Percentiles rank a stretch among this genome's conserved stretches.
phyloP scores from a whole-genome alignment of 1,140 invertebrate genomes.

The Aphis craccivora region DNA sequence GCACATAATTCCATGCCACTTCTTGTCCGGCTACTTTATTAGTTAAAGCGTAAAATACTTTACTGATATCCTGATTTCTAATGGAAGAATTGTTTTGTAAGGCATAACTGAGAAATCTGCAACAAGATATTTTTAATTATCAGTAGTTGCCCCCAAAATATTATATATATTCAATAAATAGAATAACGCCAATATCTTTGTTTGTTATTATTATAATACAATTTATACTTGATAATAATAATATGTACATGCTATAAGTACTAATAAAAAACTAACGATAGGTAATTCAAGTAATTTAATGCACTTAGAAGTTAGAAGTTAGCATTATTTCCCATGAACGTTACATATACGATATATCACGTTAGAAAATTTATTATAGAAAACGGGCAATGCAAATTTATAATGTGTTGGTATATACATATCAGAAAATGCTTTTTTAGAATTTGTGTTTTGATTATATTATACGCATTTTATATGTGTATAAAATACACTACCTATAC shows the following conservation, averaged over 20 bases:
- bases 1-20: constrained; percentile 77
- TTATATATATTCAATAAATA: too few species aligned
- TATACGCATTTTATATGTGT: not conserved
- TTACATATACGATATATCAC: not conserved
- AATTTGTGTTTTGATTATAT: not conserved
- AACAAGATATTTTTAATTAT: constrained; percentile 50
- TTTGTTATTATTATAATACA: too few species aligned
- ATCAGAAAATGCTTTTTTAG: not conserved
- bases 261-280: not conserved
- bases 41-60: constrained; percentile 77
- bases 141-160: not conserved
- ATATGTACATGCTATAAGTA: too few species aligned
- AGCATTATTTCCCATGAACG: not conserved
- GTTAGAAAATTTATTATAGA: not conserved
- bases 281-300: not conserved
- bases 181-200: too few species aligned
- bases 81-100: constrained; percentile 76
- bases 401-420: not conserved
- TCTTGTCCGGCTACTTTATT: constrained; percentile 76
- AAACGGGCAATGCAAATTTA: not conserved
- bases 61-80: constrained; percentile 78
- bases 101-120: constrained; percentile 75
- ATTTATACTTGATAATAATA: too few species aligned
- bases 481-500: not conserved
- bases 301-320: not conserved